phyloP scores from a whole-genome alignment of 2,113 vertebrate genomes.

The Muscicapa adusta region DNA sequence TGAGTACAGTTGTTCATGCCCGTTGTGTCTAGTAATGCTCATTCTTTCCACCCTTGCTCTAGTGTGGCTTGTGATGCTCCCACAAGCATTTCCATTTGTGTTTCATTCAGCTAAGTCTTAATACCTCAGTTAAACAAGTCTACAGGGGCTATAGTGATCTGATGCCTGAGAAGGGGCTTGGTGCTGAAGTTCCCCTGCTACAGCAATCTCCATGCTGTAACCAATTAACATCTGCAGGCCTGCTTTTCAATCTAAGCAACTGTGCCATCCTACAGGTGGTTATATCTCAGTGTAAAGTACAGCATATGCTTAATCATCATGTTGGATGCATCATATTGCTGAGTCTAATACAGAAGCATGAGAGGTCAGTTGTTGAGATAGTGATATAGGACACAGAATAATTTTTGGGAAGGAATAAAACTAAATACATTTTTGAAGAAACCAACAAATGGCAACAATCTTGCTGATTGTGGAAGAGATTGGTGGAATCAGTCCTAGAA shows the following conservation, averaged over 20 bases:
- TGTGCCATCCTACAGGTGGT: not conserved
- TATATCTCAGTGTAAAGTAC: not conserved
- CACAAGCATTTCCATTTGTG: not conserved
- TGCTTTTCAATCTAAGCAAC: not conserved
- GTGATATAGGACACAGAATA: not conserved
- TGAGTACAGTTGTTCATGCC: not conserved
- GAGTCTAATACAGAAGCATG: not conserved
- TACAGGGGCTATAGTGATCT: not conserved
- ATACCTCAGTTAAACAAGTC: not conserved
- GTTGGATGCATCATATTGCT: not conserved
- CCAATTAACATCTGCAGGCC: not conserved
- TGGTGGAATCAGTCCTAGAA: conserved; percentile 31
- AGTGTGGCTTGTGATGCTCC: not conserved
- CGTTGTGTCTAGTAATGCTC: not conserved
- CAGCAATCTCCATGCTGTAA: not conserved
- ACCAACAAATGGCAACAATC: not conserved
- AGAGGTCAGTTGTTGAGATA: not conserved
- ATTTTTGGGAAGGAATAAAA: conserved; percentile 44
- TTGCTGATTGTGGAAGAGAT: not conserved
- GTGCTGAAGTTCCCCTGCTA: not conserved
- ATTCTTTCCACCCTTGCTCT: not conserved
- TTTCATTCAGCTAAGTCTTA: not conserved
- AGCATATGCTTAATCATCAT: not conserved
- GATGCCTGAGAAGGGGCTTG: not conserved
- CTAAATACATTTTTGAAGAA: conserved; percentile 33